phyloP scores from a whole-genome alignment of 2,113 vertebrate species.

The Heliornis fulica region DNA sequence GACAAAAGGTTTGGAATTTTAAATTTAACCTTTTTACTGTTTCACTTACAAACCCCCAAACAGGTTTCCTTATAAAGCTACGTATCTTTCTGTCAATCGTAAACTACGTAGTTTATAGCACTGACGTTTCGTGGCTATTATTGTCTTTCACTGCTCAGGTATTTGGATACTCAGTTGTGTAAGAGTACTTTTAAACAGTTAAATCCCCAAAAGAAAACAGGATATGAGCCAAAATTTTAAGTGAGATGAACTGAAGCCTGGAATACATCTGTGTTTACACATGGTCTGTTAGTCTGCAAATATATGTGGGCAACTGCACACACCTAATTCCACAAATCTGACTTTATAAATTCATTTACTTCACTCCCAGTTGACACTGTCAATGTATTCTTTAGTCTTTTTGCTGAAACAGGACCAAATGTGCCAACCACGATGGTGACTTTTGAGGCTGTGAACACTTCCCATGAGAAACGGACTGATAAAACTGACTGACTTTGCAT shows the following conservation, averaged over 20 bases:
- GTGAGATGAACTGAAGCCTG: slow-evolving; percentile 58
- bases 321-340: slow-evolving; percentile 60
- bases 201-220: slow-evolving; percentile 53
- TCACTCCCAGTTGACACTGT: slow-evolving; percentile 40
- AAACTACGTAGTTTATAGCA: not conserved
- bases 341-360: slow-evolving; percentile 42
- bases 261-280: slow-evolving; percentile 68
- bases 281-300: slow-evolving; percentile 69
- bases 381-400: slow-evolving; percentile 39
- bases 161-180: not conserved
- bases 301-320: slow-evolving; percentile 67
- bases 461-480: not conserved
- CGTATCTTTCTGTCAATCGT: not conserved
- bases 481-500: slow-evolving; percentile 21
- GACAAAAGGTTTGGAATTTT: not conserved
- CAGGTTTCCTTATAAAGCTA: not conserved
- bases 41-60: not conserved
- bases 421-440: not conserved
- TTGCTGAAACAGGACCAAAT: slow-evolving; percentile 30
- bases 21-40: not conserved
- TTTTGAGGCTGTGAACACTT: not conserved
- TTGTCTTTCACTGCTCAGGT: not conserved
- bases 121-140: not conserved
- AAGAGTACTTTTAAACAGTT: slow-evolving; percentile 20
- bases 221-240: slow-evolving; percentile 56